Percentiles rank a stretch among this genome's conserved stretches.
Evolutionary conservation across 2,888 invertebrate species (phyloP).

Genomic region (Tetanocera ferruginea): DNA sequence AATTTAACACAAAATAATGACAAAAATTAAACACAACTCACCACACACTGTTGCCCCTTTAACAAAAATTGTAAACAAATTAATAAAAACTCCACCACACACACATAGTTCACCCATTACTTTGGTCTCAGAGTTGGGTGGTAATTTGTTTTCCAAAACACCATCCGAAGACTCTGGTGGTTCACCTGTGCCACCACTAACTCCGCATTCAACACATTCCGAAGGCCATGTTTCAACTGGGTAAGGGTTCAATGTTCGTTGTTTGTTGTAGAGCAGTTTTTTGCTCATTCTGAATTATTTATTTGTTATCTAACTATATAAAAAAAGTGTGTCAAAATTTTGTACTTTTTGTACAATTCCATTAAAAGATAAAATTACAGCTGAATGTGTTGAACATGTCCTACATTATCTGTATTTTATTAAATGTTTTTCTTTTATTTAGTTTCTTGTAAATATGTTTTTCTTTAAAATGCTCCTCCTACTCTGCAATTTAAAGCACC

Average conservation of each 20-base stretch:
- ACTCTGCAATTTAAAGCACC: too few relatives aligned
- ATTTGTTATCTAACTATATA: background rate
- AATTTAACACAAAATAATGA: background rate
- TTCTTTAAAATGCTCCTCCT: too few relatives aligned
- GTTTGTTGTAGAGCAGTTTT: conserved; percentile 17
- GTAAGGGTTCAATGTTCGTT: conserved; percentile 60
- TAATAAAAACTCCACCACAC: conserved; percentile 14
- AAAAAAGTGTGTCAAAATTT: conserved; percentile 3
- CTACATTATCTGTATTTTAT: conserved; percentile 2
- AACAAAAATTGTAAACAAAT: too few relatives aligned
- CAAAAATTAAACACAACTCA: background rate
- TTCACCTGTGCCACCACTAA: conserved; percentile 76
- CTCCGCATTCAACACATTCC: conserved; percentile 73
- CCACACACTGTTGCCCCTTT: too few relatives aligned
- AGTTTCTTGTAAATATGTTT: conserved; percentile 18
- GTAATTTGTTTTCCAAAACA: conserved; percentile 94
- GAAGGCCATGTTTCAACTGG: conserved; percentile 72
- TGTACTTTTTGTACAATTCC: background rate
- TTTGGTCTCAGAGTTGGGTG: conserved; percentile 94
- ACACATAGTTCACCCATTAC: conserved; percentile 87
- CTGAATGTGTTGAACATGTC: conserved; percentile 10
- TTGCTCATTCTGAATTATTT: background rate
- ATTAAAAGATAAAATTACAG: background rate
- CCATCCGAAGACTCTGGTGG: conserved; percentile 90
- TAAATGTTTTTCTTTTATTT: conserved; percentile 18